A percentile compares a stretch with the other conserved stretches of the same genome.
Conservation (phyloP, 2,888 invertebrate genomes). For the Tetheella fluctuosa region DNA sequence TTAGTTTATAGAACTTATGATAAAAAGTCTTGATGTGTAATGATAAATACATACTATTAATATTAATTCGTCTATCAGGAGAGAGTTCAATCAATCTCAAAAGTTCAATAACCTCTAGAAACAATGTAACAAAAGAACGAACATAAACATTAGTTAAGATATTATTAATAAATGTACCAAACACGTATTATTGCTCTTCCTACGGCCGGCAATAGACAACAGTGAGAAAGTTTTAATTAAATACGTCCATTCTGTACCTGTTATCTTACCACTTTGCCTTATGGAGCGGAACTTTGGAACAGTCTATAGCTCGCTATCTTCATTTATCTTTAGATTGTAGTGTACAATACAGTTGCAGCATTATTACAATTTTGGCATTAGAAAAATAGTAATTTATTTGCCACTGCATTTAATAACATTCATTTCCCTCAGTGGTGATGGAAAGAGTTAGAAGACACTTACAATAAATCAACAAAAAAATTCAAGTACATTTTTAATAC, state of each 20-base stretch:
- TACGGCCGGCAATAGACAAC: slow-evolving; percentile 32
- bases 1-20: too few species aligned
- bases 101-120: background rate
- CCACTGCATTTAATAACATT: too few species aligned
- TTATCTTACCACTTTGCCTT: slow-evolving; percentile 50
- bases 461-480: too few species aligned
- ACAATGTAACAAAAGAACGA: background rate
- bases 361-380: too few species aligned
- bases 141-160: background rate
- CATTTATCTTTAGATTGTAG: background rate
- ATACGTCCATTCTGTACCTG: slow-evolving; percentile 49
- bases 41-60: background rate
- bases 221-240: slow-evolving; percentile 76
- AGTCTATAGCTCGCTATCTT: slow-evolving; percentile 16
- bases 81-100: slow-evolving; percentile 1
- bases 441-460: too few species aligned
- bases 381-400: too few species aligned
- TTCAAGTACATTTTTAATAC: too few species aligned
- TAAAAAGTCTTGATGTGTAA: too few species aligned
- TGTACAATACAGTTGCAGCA: too few species aligned
- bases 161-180: slow-evolving; percentile 9
- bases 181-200: background rate
- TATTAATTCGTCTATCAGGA: background rate
- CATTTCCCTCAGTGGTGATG: too few species aligned
- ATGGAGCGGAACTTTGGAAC: slow-evolving; percentile 35